Conservation (phyloP, 2,797 vertebrate genomes). For the Xenopus petersii region DNA sequence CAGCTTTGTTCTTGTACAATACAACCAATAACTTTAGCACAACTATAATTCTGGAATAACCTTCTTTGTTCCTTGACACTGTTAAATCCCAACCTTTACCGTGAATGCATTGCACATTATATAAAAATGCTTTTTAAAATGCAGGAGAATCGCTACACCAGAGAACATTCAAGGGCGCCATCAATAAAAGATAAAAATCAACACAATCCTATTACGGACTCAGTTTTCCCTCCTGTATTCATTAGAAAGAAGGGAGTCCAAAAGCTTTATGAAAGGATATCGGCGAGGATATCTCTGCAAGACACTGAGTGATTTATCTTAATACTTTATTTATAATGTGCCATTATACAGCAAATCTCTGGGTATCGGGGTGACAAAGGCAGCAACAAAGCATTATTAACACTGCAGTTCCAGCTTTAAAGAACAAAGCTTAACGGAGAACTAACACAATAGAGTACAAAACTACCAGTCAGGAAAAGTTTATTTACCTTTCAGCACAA, state of each 20-base stretch:
- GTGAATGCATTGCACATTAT: slow-evolving; percentile 3
- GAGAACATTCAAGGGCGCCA: slow-evolving; percentile 36
- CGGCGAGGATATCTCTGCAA: slow-evolving; percentile 6
- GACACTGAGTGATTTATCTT: slow-evolving; percentile 13
- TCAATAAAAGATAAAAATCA: slow-evolving; percentile 46
- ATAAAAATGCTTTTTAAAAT: slow-evolving; percentile 22
- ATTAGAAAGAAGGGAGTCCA: slow-evolving; percentile 35
- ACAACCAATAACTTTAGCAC: background rate
- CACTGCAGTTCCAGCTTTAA: background rate
- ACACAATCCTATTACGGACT: slow-evolving; percentile 32
- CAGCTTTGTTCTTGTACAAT: background rate
- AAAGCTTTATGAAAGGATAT: slow-evolving; percentile 36
- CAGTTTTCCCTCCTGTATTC: slow-evolving; percentile 37
- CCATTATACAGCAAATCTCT: slow-evolving; percentile 5
- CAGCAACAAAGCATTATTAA: background rate
- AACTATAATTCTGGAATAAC: slow-evolving; percentile 22
- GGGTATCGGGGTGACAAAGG: background rate
- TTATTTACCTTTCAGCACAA: no score
- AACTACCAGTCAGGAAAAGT: no score
- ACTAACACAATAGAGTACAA: no score
- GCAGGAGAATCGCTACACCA: slow-evolving; percentile 15
- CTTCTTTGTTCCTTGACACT: slow-evolving; percentile 21
- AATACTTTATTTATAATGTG: slow-evolving; percentile 22
- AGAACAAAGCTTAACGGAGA: background rate
- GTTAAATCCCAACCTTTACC: slow-evolving; percentile 2